Percentiles rank a stretch among this genome's conserved stretches.
Evolutionary conservation across 92 coral and sea anemone species (phyloP).

Genomic region (Pocillopora meandrina): DNA sequence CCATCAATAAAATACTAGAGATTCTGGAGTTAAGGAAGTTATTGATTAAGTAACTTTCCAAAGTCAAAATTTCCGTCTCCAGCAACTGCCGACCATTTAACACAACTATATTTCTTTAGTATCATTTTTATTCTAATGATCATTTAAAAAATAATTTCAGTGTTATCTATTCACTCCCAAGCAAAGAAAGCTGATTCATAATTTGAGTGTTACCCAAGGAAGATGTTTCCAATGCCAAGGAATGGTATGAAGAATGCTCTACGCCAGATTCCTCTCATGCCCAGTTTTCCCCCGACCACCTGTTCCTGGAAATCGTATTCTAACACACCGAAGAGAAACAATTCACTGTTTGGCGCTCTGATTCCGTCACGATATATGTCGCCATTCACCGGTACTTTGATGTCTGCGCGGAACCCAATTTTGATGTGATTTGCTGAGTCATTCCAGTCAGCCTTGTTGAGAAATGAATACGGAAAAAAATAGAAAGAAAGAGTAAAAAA

Average conservation of each 20-base stretch:
- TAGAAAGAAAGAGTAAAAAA: too few relatives aligned
- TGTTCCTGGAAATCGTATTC: constrained; percentile 71
- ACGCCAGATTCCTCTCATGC: constrained; percentile 89
- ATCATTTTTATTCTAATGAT: neutral
- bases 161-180: neutral
- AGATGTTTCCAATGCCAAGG: constrained; percentile 78
- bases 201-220: constrained; percentile 63
- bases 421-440: constrained; percentile 48
- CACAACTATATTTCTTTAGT: neutral
- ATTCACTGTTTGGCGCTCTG: constrained; percentile 69
- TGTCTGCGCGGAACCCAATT: constrained; percentile 80
- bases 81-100: neutral
- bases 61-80: too few relatives aligned
- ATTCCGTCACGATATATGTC: constrained; percentile 87
- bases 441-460: constrained; percentile 75
- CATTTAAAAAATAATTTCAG: neutral
- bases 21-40: too few relatives aligned
- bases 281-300: constrained; percentile 70
- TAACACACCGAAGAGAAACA: constrained; percentile 74
- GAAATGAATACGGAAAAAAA: neutral
- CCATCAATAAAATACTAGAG: too few relatives aligned
- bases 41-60: too few relatives aligned
- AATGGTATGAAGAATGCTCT: constrained; percentile 78
- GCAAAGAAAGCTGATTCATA: neutral
- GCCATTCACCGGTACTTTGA: constrained; percentile 84